Conservation (phyloP, 2,113 vertebrate species). For the Amazona vittata region DNA sequence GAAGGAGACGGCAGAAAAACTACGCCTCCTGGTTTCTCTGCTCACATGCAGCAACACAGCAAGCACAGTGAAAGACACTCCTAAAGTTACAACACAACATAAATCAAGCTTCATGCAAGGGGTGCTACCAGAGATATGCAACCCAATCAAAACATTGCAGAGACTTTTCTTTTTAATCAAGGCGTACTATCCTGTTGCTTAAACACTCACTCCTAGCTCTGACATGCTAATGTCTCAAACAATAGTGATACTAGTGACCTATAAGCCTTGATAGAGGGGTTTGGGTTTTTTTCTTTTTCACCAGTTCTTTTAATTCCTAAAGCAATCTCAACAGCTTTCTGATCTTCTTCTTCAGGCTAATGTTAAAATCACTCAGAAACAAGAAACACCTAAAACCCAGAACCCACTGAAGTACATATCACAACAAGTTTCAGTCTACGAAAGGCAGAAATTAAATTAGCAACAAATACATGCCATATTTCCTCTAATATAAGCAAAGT, state of each 20-base stretch:
- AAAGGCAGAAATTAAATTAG: not conserved
- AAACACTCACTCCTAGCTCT: not conserved
- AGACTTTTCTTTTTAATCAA: not conserved
- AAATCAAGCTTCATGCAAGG: not conserved
- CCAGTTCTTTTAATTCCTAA: not conserved
- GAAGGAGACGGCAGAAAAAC: not conserved
- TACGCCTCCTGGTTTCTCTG: fast-evolving
- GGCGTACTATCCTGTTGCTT: not conserved
- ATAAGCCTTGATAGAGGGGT: fast-evolving
- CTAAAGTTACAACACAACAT: not conserved
- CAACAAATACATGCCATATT: not conserved
- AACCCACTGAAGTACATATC: not conserved
- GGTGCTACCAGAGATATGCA: not conserved
- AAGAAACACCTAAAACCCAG: not conserved
- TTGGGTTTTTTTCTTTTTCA: fast-evolving
- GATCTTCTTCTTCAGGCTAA: not conserved
- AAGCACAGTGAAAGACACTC: not conserved
- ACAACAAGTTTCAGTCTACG: not conserved
- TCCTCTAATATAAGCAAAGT: not conserved
- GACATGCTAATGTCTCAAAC: not conserved
- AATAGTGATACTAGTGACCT: not conserved
- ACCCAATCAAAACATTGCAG: not conserved
- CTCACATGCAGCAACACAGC: fast-evolving
- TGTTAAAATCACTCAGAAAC: not conserved
- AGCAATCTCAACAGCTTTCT: not conserved